phyloP scores from a whole-genome alignment of 2,113 vertebrate genomes.

The Glaucomys volans region DNA sequence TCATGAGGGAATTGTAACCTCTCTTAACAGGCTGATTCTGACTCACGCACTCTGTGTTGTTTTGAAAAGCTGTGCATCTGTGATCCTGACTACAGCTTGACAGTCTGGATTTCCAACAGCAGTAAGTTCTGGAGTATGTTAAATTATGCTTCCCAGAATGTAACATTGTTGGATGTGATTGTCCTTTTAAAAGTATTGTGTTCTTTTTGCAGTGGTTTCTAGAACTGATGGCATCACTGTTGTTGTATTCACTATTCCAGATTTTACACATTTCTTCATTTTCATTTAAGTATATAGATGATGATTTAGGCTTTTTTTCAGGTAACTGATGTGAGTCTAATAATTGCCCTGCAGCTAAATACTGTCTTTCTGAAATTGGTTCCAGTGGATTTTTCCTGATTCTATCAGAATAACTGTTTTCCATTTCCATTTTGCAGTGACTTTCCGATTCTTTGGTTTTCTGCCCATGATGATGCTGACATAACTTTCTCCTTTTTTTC shows the following conservation, averaged over 20 bases:
- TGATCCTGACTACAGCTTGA: constrained; percentile 73
- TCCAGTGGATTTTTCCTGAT: constrained; percentile 67
- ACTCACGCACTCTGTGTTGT: constrained; percentile 49
- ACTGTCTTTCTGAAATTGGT: constrained; percentile 65
- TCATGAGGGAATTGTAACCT: constrained; percentile 79
- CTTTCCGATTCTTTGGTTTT: constrained; percentile 67
- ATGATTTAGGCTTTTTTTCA: constrained; percentile 51
- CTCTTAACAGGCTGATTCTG: constrained; percentile 87
- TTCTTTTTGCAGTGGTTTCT: constrained; percentile 66
- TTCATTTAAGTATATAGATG: neutral
- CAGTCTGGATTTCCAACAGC: constrained; percentile 76
- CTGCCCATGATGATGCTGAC: constrained; percentile 76
- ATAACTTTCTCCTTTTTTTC: constrained; percentile 85
- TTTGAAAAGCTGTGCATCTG: constrained; percentile 68
- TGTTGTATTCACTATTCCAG: constrained; percentile 50
- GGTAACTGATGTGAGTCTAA: constrained; percentile 55
- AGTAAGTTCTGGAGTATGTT: constrained; percentile 76
- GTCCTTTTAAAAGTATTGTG: constrained; percentile 64
- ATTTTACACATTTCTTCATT: constrained; percentile 68
- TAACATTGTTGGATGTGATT: constrained; percentile 55
- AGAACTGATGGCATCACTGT: neutral
- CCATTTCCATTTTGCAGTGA: constrained; percentile 58
- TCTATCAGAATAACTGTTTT: constrained; percentile 47
- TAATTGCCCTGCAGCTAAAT: constrained; percentile 51
- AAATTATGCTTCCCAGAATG: constrained; percentile 76